Base-by-base conservation (phyloP, 1,140 invertebrate genomes). In the Frieseomelitta varia region DNA sequence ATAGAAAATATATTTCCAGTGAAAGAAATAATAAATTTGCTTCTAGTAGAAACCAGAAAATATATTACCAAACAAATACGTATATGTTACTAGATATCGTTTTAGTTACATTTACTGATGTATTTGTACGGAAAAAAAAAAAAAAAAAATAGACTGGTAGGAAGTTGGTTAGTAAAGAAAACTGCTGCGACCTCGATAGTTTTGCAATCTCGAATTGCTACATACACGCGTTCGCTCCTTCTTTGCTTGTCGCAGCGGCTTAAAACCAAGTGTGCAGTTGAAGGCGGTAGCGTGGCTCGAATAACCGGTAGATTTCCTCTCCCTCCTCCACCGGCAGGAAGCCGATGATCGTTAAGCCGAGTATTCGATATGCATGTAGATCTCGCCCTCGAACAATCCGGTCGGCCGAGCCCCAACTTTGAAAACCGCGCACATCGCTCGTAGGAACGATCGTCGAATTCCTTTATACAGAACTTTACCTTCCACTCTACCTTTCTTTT, bases 191-290 rank as follows among this genome's bases (percentile, higher is more conserved):
- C 88, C 90, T 90, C 90, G 86, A 82, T 85, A 79, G 87, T 92
- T 91, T 91, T 91, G 89, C 91, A 91, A 89, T 91, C 67, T 55
- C 86, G 81, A 88, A 90, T 92, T 91, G 89, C 91, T 85, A 91
- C 39, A 47, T 47, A 47, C 86, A 92, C 81, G 79, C 88, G 82
- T 68, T 89, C 90, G 87, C 88, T 91, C 88, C 90, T 91, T 91
- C 87, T 92, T 90, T 90, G 90, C 87, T 87, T 73, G 63, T 53
- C 61, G 73, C 68, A 27, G 65, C 63, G 39, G 27, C 61, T 86
- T 39, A 65, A 81, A 90, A 67, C 69, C 55, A 53, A 81, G 56
- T 30, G 53, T 76, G 75, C 81, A 63, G 73, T 68, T 34, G 68
- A 61, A 72, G 79, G 14, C 56, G 71, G 72, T 56, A 17, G 51